Evolutionary conservation across 2,888 invertebrate genomes (phyloP).

Genomic region (Pterobdella sp.): DNA sequence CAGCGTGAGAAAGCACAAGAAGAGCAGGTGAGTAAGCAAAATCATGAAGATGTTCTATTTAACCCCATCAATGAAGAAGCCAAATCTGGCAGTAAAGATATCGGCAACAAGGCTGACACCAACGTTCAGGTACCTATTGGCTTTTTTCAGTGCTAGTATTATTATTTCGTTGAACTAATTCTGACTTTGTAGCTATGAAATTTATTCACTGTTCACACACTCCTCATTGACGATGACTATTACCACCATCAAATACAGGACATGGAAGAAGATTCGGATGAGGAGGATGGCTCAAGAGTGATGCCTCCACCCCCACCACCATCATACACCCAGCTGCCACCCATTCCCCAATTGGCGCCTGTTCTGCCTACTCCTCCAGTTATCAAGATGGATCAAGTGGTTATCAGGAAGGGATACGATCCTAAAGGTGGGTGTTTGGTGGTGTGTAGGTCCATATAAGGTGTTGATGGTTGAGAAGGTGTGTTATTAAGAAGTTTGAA

Average conservation of each 20-base stretch:
- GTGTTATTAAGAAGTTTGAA: slow-evolving; percentile 17
- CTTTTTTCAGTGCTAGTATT: background rate
- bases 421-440: slow-evolving; percentile 62
- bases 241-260: slow-evolving; percentile 38
- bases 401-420: slow-evolving; percentile 91
- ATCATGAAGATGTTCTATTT: slow-evolving; percentile 67
- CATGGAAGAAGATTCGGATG: slow-evolving; percentile 43
- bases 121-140: slow-evolving; percentile 31
- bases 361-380: slow-evolving; percentile 38
- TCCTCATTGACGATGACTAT: no score
- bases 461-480: background rate
- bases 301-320: background rate
- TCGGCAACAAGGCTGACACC: slow-evolving; percentile 28
- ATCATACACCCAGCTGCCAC: slow-evolving; percentile 28
- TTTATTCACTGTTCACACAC: no score
- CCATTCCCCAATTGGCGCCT: slow-evolving; percentile 30
- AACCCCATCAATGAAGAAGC: slow-evolving; percentile 66
- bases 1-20: slow-evolving; percentile 4
- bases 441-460: background rate
- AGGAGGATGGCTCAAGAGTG: slow-evolving; percentile 37
- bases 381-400: slow-evolving; percentile 65
- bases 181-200: no score
- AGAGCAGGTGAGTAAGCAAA: slow-evolving; percentile 40
- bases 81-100: background rate
- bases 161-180: background rate